Percentiles rank a stretch among this genome's conserved stretches.
Evolutionary conservation across 2,113 vertebrate species (phyloP).

Genomic region (Pluvialis apricaria): DNA sequence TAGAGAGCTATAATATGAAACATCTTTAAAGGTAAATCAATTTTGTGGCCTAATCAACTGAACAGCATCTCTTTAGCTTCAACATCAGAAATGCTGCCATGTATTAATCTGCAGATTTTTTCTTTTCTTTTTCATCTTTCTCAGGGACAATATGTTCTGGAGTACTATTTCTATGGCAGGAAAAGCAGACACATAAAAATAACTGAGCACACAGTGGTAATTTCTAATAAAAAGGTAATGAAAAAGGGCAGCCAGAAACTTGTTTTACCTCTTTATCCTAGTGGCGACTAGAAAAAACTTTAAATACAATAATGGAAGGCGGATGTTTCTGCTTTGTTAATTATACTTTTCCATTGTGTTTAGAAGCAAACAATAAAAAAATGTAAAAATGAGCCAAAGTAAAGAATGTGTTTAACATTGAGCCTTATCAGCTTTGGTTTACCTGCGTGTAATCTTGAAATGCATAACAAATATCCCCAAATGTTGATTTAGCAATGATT

Average conservation of each 20-base stretch:
- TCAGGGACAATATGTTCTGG: neutral
- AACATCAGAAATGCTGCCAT: neutral
- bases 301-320: neutral
- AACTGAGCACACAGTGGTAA: neutral
- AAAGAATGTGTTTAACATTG: neutral
- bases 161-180: neutral
- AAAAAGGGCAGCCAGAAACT: neutral
- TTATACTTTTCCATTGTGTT: neutral
- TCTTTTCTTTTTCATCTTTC: neutral
- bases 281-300: neutral
- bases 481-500: neutral
- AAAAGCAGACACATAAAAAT: neutral
- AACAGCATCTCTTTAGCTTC: neutral
- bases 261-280: neutral
- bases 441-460: neutral
- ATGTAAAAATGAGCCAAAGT: neutral
- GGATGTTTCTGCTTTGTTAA: neutral
- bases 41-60: constrained; percentile 43
- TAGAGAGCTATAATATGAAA: constrained; percentile 5
- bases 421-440: neutral
- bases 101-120: neutral
- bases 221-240: neutral
- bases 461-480: neutral
- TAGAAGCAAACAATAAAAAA: neutral
- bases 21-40: constrained; percentile 47